phyloP scores from a whole-genome alignment of 2,797 vertebrate species.

The Aulostomus chinensis region DNA sequence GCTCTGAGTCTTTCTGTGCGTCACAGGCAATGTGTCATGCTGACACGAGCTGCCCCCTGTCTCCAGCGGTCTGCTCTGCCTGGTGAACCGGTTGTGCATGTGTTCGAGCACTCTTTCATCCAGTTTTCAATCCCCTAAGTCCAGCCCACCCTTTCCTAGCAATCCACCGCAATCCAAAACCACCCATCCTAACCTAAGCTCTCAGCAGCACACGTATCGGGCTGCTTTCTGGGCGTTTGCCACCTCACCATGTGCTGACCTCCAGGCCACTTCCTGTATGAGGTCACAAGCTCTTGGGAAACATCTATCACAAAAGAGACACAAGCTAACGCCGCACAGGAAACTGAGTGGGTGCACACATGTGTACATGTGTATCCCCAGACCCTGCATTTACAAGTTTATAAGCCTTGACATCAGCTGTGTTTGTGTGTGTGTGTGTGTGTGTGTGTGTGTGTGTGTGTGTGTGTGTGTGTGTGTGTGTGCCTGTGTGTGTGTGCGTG shows the following conservation, averaged over 20 bases:
- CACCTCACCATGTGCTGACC: slow-evolving; percentile 62
- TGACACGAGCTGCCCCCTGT: slow-evolving; percentile 28
- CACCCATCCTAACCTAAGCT: slow-evolving; percentile 10
- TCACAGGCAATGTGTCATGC: slow-evolving; percentile 37
- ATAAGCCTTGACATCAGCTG: slow-evolving; percentile 21
- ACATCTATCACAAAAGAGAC: slow-evolving; percentile 72
- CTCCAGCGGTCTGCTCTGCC: slow-evolving; percentile 8
- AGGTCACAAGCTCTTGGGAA: slow-evolving; percentile 76
- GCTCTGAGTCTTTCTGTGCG: slow-evolving; percentile 24
- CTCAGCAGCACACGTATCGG: slow-evolving; percentile 24
- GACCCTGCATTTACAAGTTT: too few relatives aligned
- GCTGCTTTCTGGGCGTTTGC: slow-evolving; percentile 56
- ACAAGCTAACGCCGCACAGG: slow-evolving; percentile 51
- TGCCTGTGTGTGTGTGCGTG: neutral
- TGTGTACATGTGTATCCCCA: slow-evolving; percentile 15
- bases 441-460: slow-evolving; percentile 7
- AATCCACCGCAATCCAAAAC: slow-evolving; percentile 21
- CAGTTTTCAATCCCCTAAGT: slow-evolving; percentile 2
- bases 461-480: slow-evolving; percentile 5
- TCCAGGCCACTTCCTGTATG: slow-evolving; percentile 73
- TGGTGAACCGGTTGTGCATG: slow-evolving; percentile 23
- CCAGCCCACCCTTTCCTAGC: slow-evolving; percentile 19
- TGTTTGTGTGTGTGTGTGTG: slow-evolving; percentile 6
- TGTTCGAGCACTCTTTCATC: slow-evolving; percentile 35
- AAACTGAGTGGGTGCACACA: slow-evolving; percentile 48